Evolutionary conservation across 2,113 vertebrate species (phyloP).

Genomic region (Cnemophilus loriae): DNA sequence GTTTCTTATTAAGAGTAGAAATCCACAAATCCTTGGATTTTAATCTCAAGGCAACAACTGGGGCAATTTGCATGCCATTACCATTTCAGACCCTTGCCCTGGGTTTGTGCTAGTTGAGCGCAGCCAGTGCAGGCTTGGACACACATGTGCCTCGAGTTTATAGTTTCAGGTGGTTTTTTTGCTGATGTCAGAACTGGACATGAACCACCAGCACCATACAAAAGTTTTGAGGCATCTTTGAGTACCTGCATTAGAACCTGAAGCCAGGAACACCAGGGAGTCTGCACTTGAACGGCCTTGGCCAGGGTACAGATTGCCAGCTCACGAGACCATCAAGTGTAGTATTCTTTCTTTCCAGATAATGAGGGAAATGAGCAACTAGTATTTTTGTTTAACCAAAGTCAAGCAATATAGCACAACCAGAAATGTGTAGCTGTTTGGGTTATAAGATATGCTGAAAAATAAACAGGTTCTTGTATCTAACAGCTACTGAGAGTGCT

Average conservation of each 20-base stretch:
- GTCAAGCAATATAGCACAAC: neutral
- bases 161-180: neutral
- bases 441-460: neutral
- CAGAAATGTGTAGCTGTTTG: neutral
- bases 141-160: neutral
- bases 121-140: neutral
- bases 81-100: neutral
- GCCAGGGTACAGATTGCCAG: neutral
- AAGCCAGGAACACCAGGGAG: neutral
- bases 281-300: neutral
- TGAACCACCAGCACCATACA: neutral
- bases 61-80: neutral
- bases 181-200: neutral
- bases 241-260: neutral
- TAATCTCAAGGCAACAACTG: neutral
- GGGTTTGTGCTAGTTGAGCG: neutral
- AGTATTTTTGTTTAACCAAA: neutral
- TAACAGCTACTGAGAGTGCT: neutral
- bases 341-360: neutral
- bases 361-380: neutral
- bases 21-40: neutral
- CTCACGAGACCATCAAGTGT: neutral
- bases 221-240: neutral
- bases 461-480: neutral
- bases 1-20: neutral